Evolutionary conservation across 2,113 vertebrate genomes (phyloP), one percentile per base, ranked within the genome.

Genomic region (Stictonetta naevosa): DNA sequence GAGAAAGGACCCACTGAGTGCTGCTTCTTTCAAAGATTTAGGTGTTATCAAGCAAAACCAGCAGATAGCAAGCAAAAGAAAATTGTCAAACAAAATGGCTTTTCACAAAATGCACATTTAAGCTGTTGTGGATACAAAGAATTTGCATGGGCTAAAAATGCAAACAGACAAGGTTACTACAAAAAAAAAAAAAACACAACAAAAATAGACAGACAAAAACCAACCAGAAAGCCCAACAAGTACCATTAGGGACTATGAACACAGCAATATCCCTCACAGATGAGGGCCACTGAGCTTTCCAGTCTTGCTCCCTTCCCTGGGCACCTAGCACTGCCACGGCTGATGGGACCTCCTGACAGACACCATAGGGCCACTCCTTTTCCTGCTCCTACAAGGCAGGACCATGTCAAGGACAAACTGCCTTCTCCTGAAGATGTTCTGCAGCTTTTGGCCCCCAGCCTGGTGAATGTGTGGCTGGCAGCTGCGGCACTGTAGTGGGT

Each of bases 191-290:
- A 53, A 28, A 3, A 17, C 16, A 42, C 14, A 44, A 44, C n/a
- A n/a, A 18, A 46, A 46, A 20, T 8, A 46, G 8, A 46, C 44
- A 46, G 18, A 38, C 19, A 52, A 40, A 40, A 40, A 40, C 12
- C 10, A 48, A 48, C 20, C 53, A 55, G 16, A 28, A 29, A 56
- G 19, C 10, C n/a, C 28, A 31, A 28, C 28, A 21, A 26, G 42
- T 3, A 6, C 60, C 1, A 7, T 19, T 6, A n/a, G 62, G n/a
- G 34, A 11, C 42, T 7, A 4, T 1, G 50, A 33, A 25, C 40
- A 17, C 21, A 58, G 31, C 31, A 20, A 58, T 21, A 31, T 31
- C 33, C 31, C 56, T 58, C 31, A 33, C 10, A 10, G 9, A 5
- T 1, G 5, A 19, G 21, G 22, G n/a, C 42, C 62, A 8, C n/a